Base-by-base conservation (phyloP, 2,113 vertebrate species). In the Microtus ochrogaster region DNA sequence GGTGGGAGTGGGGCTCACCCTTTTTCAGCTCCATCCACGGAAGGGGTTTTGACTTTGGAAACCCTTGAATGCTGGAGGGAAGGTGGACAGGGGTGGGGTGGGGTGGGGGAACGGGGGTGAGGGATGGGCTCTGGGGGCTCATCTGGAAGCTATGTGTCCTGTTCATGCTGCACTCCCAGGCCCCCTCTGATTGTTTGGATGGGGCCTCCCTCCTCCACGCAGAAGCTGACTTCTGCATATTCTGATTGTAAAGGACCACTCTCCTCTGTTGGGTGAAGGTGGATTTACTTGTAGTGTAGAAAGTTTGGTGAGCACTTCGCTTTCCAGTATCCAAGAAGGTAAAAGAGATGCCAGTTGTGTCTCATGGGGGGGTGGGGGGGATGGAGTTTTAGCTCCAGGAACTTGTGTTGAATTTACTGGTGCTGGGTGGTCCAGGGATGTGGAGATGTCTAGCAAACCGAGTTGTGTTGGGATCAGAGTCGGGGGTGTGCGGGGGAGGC, bases 271-370 rank as follows among this genome's bases (percentile, higher is more conserved):
- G 87, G 74, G 78, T 17, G 84, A 74, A 87, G 49, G 79, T 0
- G 8, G 9, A 41, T 41, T 74, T 90, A 76, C 68, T 76, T 68
- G 73, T 81, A 24, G 0, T 9, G 28, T 52, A 85, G 91, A 76
- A 61, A 81, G n/a, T 68, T 74, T 73, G 88, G 63, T 74, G 89
- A 96, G 72, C 78, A 66, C 33, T 94, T 91, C 0, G 30, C 91
- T 90, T 89, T 93, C 85, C 86, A 77, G 86, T 61, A 74, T 86
- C 39, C 95, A 82, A n/a, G 13, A 3, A 7, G 39, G 66, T 39
- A 26, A 84, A 83, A 58, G 92, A 44, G 55, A 2, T 10, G 55
- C 39, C 21, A 76, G 33, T 68, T 30, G 14, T 49, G 61, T 7
- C 1, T 52, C 41, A 21, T 8, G 63, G 81, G 2, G 1, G 6